Evolutionary conservation across 2,113 vertebrate species (phyloP).

Genomic region (Falcunculus frontatus): DNA sequence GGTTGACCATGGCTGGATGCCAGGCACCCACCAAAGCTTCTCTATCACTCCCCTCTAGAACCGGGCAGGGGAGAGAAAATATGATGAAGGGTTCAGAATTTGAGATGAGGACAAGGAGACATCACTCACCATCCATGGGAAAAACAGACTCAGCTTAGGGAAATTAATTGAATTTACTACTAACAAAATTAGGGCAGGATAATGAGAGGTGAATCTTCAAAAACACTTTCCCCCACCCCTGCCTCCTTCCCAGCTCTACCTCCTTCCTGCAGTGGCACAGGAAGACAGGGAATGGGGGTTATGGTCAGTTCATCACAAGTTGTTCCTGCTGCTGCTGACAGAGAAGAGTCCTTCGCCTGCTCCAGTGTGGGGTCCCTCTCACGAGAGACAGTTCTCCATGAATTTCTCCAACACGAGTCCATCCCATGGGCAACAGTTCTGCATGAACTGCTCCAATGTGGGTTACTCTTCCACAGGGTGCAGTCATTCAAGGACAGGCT

Average conservation of each 20-base stretch:
- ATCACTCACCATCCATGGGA: neutral
- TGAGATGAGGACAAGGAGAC: neutral
- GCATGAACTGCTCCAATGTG: neutral
- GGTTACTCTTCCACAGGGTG: neutral
- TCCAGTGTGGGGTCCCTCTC: neutral
- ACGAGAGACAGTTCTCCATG: neutral
- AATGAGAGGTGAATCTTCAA: neutral
- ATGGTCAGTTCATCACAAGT: neutral
- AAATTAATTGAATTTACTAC: neutral
- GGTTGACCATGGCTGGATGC: neutral
- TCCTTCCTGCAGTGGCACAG: neutral
- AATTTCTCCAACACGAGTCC: too few relatives aligned
- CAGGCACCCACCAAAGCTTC: neutral
- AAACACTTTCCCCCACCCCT: neutral
- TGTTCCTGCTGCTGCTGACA: neutral
- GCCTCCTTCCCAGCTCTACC: neutral
- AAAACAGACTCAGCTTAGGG: neutral
- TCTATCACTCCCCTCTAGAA: accelerated
- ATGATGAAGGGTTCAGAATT: neutral
- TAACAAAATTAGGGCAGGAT: neutral
- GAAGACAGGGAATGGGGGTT: neutral
- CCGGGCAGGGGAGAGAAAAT: neutral
- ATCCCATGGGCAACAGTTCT: too few relatives aligned
- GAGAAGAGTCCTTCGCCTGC: neutral
- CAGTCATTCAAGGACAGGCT: neutral